Percentiles rank a stretch among this genome's conserved stretches.
phyloP scores from a whole-genome alignment of 2,888 invertebrate genomes.

The Apotomis capreana region DNA sequence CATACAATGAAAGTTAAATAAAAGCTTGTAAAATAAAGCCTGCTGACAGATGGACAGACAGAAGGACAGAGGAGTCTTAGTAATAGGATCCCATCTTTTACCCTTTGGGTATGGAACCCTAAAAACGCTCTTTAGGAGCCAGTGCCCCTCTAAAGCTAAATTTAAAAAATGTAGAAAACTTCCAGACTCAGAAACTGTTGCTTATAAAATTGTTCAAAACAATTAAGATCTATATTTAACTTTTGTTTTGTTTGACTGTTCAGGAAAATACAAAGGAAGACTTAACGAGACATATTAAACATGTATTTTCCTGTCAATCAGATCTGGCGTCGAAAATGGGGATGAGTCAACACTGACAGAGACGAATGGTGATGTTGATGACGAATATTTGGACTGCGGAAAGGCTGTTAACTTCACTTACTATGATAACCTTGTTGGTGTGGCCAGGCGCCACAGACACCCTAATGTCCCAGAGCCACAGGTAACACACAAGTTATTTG shows the following conservation, averaged over 20 bases:
- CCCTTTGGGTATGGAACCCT: too few species aligned
- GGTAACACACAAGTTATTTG: slow-evolving; percentile 53
- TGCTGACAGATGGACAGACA: too few species aligned
- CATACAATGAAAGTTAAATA: too few species aligned
- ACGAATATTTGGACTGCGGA: slow-evolving; percentile 90
- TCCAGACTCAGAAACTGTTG: too few species aligned
- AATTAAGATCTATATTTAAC: neutral
- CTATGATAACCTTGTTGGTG: slow-evolving; percentile 94
- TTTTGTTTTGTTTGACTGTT: neutral
- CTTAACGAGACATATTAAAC: neutral
- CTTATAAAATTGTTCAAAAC: neutral
- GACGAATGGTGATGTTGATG: slow-evolving; percentile 73
- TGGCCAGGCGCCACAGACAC: slow-evolving; percentile 91
- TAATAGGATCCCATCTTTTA: too few species aligned
- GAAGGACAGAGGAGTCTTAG: too few species aligned
- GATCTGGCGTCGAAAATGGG: slow-evolving; percentile 67
- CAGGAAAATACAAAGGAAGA: neutral
- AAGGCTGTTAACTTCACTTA: slow-evolving; percentile 94
- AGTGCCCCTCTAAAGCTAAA: too few species aligned
- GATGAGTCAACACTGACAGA: slow-evolving; percentile 66
- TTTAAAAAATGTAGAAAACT: too few species aligned
- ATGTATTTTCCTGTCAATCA: slow-evolving; percentile 48
- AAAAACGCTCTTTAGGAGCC: too few species aligned
- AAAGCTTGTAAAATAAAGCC: too few species aligned
- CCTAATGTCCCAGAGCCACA: slow-evolving; percentile 93